phyloP scores from a whole-genome alignment of 2,797 vertebrate genomes.

The Phalanger gymnotis region DNA sequence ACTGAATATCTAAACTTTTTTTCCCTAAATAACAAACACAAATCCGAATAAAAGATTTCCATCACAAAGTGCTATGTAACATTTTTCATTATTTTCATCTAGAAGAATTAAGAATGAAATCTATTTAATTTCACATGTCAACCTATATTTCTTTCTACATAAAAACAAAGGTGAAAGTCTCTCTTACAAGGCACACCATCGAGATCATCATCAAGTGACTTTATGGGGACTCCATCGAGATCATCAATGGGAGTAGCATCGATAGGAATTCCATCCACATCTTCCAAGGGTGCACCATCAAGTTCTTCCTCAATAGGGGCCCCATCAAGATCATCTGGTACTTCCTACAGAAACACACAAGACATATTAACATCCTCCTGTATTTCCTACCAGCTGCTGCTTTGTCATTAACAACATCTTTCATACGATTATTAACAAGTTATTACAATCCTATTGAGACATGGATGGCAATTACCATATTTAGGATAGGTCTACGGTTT shows the following conservation, averaged over 20 bases:
- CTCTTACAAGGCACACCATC: slow-evolving; percentile 96
- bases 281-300: slow-evolving; percentile 92
- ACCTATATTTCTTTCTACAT: not conserved
- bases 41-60: not conserved
- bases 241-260: slow-evolving; percentile 91
- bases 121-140: not conserved
- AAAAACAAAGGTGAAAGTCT: slow-evolving; percentile 34
- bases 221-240: slow-evolving; percentile 96
- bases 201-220: slow-evolving; percentile 93
- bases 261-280: slow-evolving; percentile 94
- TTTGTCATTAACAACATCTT: not conserved
- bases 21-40: slow-evolving; percentile 10
- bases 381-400: not conserved
- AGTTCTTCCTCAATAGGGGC: slow-evolving; percentile 95
- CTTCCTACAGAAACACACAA: slow-evolving; percentile 80
- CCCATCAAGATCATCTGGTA: slow-evolving; percentile 94
- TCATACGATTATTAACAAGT: slow-evolving; percentile 24
- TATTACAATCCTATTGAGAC: not conserved
- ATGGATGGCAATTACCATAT: not conserved
- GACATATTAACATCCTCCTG: not conserved
- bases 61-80: not conserved
- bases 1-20: not conserved
- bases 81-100: not conserved
- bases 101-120: not conserved
- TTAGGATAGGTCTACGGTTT: not conserved